phyloP scores from a whole-genome alignment of 2,888 invertebrate species.

The Andrena trimmerana region DNA sequence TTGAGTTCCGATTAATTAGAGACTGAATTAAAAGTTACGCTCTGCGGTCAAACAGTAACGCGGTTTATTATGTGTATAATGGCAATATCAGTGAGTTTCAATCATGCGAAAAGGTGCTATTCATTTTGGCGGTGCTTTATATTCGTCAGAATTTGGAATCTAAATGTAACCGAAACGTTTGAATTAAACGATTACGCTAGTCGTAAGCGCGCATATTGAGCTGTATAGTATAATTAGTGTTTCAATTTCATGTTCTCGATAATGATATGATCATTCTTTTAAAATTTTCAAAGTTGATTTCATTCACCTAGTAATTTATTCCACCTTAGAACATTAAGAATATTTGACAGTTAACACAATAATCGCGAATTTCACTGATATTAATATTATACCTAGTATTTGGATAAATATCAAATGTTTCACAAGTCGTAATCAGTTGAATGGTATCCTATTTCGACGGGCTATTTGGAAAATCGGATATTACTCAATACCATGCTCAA shows the following conservation, averaged over 20 bases:
- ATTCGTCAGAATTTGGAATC: conserved; percentile 11
- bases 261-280: neutral
- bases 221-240: conserved; percentile 13
- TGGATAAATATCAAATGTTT: neutral
- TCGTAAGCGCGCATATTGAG: conserved; percentile 5
- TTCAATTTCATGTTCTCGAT: neutral
- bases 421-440: neutral
- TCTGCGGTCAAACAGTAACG: neutral
- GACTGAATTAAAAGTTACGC: too few species aligned
- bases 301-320: neutral
- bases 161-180: conserved; percentile 17
- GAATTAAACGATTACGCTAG: conserved; percentile 16
- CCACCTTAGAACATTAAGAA: too few species aligned
- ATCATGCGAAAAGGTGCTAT: neutral
- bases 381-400: neutral
- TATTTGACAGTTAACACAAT: too few species aligned
- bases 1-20: too few species aligned
- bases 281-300: neutral
- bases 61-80: neutral
- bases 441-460: too few species aligned
- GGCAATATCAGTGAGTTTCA: neutral
- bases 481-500: too few species aligned
- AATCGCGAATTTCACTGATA: neutral
- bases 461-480: too few species aligned
- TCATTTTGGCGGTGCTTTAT: neutral